phyloP scores from a whole-genome alignment of 2,113 vertebrate genomes.

The Zapus hudsonius region DNA sequence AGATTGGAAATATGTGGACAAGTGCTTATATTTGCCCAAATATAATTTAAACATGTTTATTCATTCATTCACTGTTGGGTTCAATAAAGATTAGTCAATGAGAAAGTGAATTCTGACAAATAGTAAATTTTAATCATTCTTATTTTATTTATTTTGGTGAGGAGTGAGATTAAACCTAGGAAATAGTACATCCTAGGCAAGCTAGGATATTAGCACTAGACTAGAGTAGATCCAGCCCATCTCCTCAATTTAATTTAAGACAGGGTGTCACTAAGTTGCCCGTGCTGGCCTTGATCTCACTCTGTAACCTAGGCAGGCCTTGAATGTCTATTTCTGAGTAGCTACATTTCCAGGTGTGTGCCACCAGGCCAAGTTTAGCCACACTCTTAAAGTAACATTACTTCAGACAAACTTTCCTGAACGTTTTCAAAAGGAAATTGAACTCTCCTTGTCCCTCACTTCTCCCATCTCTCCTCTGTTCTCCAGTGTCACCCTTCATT shows the following conservation, averaged over 20 bases:
- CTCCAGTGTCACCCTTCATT: not conserved
- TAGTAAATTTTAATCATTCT: not conserved
- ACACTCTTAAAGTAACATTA: not conserved
- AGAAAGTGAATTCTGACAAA: slow-evolving; percentile 41
- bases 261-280: not conserved
- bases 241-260: not conserved
- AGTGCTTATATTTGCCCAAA: too few relatives aligned
- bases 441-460: not conserved
- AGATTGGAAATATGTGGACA: not conserved
- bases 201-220: too few relatives aligned
- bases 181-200: too few relatives aligned
- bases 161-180: not conserved
- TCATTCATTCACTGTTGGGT: not conserved
- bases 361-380: not conserved
- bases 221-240: not conserved
- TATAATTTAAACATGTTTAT: not conserved
- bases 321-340: not conserved
- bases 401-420: not conserved
- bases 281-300: not conserved
- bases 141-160: not conserved
- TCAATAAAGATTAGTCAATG: not conserved
- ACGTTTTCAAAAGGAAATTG: not conserved
- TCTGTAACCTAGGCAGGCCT: not conserved
- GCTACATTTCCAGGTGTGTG: not conserved
- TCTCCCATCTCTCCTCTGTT: not conserved